Evolutionary conservation across 2,113 vertebrate species (phyloP), one percentile per base, ranked within the genome.

Genomic region (Nyctereutes procyonoides): DNA sequence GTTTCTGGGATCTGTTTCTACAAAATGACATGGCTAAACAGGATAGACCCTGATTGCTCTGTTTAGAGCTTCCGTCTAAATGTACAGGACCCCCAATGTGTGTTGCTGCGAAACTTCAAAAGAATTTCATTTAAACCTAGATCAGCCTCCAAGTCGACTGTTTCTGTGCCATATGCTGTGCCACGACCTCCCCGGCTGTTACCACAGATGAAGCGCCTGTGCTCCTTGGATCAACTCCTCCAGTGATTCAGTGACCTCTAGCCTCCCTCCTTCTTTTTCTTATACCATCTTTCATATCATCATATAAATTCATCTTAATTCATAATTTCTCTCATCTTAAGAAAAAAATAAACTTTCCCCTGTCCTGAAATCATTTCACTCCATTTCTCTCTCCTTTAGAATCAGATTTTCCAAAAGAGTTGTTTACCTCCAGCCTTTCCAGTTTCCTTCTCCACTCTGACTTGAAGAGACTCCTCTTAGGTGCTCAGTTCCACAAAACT

Each of bases 371-470:
- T 69, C n/a, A 69, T 56, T 84, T 77, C 55, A 63, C 76, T 90
- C 26, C 56, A 63, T 55, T 95, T 94, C 77, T 63, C 35, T 91
- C 48, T 74, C 65, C 19, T 60, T 86, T 43, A 77, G 87, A 87
- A 76, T 28, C 35, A 16, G 22, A 51, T 87, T 77, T 60, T 26
- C 32, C 26, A 7, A 53, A 65, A 76, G 55, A 80, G 10, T 24
- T 20, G 17, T 48, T 94, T 58, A 67, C 51, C 26, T 3, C 67
- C 38, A 53, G 17, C 38, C 30, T 83, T 74, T 53, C 19, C 24
- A 43, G 28, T 76, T 82, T 71, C 53, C 43, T 17, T 43, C 74
- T 30, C 69, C 38, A 43, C 30, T 51, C 4, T 48, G 30, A 77
- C 32, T 51, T 62, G n/a, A 93, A 85, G 53, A 79, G 22, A 11